Evolutionary conservation across 2,888 invertebrate genomes (phyloP), one percentile per base, ranked within the genome.

Genomic region (Heterodera filipjevi): DNA sequence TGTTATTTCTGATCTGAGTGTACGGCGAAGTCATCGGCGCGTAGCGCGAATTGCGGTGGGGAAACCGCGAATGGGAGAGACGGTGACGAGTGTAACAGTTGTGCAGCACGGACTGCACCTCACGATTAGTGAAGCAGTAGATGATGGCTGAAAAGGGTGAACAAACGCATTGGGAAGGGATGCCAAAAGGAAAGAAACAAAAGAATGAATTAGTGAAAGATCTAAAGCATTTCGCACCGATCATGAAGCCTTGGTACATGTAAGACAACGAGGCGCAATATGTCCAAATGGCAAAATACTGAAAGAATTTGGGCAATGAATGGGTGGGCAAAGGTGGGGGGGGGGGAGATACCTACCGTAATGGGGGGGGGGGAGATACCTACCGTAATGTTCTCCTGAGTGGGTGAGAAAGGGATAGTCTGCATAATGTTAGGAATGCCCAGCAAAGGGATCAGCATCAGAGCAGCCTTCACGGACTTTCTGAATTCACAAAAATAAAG

Each of bases 101-200:
- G 77, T 86, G 86, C 33, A 89, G 77, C 64, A 86, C 89, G 16
- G 85, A 66, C 80, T 71, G 49, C 79, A 91, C 91, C 89, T 91
- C 91, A 80, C 90, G 89, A 81, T 91, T 91, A 10, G 91, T 89
- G 85, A 91, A 91, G 81, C 91, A 91, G 85, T 91, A 91, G 46
- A 91, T 87, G 59, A 91, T 85, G 22, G 91, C 89, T 75, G 32
- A 75, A 75, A 66, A 22, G n/a, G 5, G 49, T 68, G 22, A 19
- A 22, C 35, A n/a, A n/a, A n/a, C n/a, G n/a, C n/a, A 44, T 12
- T 5, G 44, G 5, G 5, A 44, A 44, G 44, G 8, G 44, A 44
- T 12, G 44, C 5, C 44, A 44, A 44, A 44, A 44, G 12, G 44
- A 16, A 68, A 33, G 16, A 71, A 71, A 22, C 30, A 19, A 27